These are phyloP conservation scores for Heterochromis multidens DNA, from an alignment of 2,113 vertebrate genomes.

Conservation along the genomic window DNA sequence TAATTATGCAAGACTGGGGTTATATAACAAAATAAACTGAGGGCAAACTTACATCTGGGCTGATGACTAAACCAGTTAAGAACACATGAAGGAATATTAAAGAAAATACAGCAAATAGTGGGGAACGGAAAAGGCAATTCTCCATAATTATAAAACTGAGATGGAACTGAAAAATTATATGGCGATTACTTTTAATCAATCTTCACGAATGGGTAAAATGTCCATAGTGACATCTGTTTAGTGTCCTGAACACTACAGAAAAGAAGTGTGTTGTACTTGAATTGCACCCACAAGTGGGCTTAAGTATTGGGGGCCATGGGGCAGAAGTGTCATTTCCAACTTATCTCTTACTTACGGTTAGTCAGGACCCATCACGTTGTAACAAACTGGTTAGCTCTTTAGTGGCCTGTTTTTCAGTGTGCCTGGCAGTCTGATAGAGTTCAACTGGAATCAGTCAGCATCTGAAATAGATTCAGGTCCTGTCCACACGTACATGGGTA, in stretches of 20 bases:
- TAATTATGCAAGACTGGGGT: not conserved
- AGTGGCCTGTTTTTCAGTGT: not conserved
- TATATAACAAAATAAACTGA: not conserved
- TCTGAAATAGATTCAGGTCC: not conserved
- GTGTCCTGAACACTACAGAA: not conserved
- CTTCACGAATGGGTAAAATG: not conserved
- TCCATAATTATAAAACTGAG: not conserved
- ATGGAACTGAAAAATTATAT: not conserved
- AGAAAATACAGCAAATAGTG: not conserved
- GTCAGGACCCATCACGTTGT: not conserved
- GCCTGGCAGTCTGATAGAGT: not conserved
- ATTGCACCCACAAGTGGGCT: not conserved
- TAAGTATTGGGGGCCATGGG: not conserved
- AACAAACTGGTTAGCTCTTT: not conserved
- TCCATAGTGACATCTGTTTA: not conserved
- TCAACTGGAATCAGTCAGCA: not conserved
- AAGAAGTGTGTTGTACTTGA: not conserved
- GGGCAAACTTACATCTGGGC: not conserved
- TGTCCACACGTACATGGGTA: not conserved
- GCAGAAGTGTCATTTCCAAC: not conserved
- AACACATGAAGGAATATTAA: not conserved
- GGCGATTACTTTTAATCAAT: not conserved
- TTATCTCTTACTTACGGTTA: not conserved
- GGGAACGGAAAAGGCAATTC: not conserved
- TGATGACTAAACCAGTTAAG: constrained; percentile 15